A percentile compares a stretch with the other conserved stretches of the same genome.
These are phyloP conservation scores for Papilio machaon DNA, from an alignment of 1,140 invertebrate genomes.

Conservation along the genomic window DNA sequence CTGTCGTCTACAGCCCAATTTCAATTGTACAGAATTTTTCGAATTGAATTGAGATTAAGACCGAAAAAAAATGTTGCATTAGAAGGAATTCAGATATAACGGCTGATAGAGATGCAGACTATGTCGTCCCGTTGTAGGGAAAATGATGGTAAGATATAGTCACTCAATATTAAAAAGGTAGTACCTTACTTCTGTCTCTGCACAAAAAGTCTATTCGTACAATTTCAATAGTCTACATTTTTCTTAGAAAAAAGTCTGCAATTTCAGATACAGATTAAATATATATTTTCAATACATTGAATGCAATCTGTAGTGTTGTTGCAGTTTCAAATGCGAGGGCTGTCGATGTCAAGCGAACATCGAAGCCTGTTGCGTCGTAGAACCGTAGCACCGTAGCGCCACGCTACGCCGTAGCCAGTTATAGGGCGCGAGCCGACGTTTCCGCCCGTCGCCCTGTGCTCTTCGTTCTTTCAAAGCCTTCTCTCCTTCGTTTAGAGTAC, in stretches of 20 bases:
- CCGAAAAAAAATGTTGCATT: too few relatives aligned
- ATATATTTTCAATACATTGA: background rate
- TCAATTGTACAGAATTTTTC: too few relatives aligned
- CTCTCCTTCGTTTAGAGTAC: conserved; percentile 12
- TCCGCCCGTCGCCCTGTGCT: conserved; percentile 53
- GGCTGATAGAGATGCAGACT: too few relatives aligned
- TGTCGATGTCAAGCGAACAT: conserved; percentile 29
- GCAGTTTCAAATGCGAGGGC: conserved; percentile 29
- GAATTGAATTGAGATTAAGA: too few relatives aligned
- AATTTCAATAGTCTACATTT: background rate
- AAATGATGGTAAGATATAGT: too few relatives aligned
- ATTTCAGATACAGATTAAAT: background rate
- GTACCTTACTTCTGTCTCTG: too few relatives aligned
- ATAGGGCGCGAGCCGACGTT: conserved; percentile 49
- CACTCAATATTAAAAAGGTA: too few relatives aligned
- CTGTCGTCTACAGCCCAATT: too few relatives aligned
- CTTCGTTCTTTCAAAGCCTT: conserved; percentile 39
- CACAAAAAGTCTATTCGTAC: background rate
- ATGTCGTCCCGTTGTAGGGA: too few relatives aligned
- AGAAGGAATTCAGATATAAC: too few relatives aligned
- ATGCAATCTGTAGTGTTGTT: conserved; percentile 32
- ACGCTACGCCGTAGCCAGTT: conserved; percentile 58
- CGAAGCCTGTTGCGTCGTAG: conserved; percentile 56
- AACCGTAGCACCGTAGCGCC: conserved; percentile 45
- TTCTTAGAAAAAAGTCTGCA: background rate